Evolutionary conservation across 2,797 vertebrate species (phyloP), one percentile per base, ranked within the genome.

Genomic region (Chloroceryle amazona): DNA sequence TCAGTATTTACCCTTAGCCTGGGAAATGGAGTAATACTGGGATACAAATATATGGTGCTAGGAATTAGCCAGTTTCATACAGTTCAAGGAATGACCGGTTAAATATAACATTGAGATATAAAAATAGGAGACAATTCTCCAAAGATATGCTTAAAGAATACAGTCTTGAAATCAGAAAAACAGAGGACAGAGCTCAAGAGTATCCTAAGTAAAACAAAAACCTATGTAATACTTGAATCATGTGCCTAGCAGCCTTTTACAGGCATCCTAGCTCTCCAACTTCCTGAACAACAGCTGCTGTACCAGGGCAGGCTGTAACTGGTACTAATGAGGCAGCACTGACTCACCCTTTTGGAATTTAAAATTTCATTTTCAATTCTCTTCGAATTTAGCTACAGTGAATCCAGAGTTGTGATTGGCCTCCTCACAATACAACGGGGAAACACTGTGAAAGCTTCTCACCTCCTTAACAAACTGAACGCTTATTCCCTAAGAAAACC

Each of bases 401-500:
- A 75, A 60, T 61, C 41, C 37, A 4, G 65, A 84, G 37, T 21
- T 79, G 93, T 19, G 31, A 44, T 93, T 54, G 58, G 62, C 85
- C 85, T 92, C 71, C 33, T 65, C 68, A 19, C 73, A 82, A 11
- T 61, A 16, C 78, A 35, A 20, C 0, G 1, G 31, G 73, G 58
- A 41, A 47, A 37, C 25, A 3, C 39, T 54, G 42, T 9, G 62
- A 79, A 41, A 89, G 67, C 80, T 93, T 63, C 93, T 83, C 78
- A 42, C 51, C 60, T 91, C 54, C 91, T 83, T 55, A 74, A 80
- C 67, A 68, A 62, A 73, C 10, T 2, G 62, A 80, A 79, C 31
- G 4, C 86, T 95, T 90, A 70, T 94, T 91, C 58, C 89, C 82
- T 84, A 93, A 95, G 86, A 73, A 87, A 33, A 92, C 72, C 61